Evolutionary conservation across 2,113 vertebrate genomes (phyloP).

Genomic region (Amblyornis subalaris): DNA sequence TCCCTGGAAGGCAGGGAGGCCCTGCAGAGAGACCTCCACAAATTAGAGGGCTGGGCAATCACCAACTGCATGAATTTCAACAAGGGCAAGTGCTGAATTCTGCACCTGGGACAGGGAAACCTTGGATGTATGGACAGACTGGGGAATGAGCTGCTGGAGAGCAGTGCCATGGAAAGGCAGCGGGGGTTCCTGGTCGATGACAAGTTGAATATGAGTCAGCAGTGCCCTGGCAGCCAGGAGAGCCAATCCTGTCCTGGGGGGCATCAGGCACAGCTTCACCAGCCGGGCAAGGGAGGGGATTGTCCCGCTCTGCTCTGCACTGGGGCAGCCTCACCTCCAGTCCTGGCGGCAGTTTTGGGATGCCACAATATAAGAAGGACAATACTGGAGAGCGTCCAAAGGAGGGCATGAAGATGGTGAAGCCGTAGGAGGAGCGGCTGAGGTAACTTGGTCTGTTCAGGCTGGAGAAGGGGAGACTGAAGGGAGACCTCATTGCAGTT

Average conservation of each 20-base stretch:
- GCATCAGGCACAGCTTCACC: neutral
- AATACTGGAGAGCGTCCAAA: neutral
- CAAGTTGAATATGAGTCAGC: neutral
- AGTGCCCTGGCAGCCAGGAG: neutral
- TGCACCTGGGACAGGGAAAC: fast-evolving
- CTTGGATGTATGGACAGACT: neutral
- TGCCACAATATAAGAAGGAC: too few relatives aligned
- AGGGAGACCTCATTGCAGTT: neutral
- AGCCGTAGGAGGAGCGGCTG: fast-evolving
- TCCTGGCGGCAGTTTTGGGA: neutral
- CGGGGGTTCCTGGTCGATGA: fast-evolving
- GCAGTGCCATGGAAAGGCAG: neutral
- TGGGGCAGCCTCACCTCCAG: fast-evolving
- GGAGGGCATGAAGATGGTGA: neutral
- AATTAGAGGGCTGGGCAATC: neutral
- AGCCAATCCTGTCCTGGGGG: fast-evolving
- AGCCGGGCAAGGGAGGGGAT: neutral
- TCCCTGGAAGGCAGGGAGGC: neutral
- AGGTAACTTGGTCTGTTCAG: neutral
- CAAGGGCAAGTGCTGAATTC: too few relatives aligned
- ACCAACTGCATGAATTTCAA: fast-evolving
- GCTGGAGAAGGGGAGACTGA: neutral
- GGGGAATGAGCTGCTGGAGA: neutral
- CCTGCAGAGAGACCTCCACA: neutral
- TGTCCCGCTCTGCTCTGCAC: neutral